Evolutionary conservation across 2,113 vertebrate genomes (phyloP).

Genomic region (Varanus komodoensis): DNA sequence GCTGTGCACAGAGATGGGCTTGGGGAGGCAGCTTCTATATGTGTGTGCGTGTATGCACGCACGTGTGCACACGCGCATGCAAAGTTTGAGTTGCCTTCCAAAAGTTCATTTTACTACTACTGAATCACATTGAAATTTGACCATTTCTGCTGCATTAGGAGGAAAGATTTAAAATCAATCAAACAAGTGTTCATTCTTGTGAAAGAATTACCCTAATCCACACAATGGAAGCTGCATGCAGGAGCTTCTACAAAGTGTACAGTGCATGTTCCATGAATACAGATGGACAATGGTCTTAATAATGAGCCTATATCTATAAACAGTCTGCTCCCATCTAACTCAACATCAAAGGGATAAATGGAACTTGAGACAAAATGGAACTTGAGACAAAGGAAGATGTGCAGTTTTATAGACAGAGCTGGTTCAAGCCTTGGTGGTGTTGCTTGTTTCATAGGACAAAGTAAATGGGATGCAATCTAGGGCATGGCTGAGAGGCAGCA

Average conservation of each 20-base stretch:
- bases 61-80: too few relatives aligned
- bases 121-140: background rate
- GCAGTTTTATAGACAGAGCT: background rate
- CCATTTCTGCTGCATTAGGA: background rate
- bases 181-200: background rate
- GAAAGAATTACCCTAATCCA: background rate
- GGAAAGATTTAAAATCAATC: background rate
- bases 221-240: background rate
- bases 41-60: too few relatives aligned
- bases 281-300: background rate
- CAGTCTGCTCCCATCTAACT: background rate
- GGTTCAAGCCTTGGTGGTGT: background rate
- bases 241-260: background rate
- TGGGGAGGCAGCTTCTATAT: constrained; percentile 1
- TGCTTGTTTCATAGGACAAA: background rate
- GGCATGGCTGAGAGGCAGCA: background rate
- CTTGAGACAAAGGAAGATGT: too few relatives aligned
- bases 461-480: background rate
- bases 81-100: background rate
- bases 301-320: background rate
- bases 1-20: constrained; percentile 54
- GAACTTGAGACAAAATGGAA: background rate
- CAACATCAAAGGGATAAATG: background rate
- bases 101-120: background rate
- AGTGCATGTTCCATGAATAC: background rate